Conservation (phyloP, 2,888 invertebrate species). For the Thymelicus acteon region DNA sequence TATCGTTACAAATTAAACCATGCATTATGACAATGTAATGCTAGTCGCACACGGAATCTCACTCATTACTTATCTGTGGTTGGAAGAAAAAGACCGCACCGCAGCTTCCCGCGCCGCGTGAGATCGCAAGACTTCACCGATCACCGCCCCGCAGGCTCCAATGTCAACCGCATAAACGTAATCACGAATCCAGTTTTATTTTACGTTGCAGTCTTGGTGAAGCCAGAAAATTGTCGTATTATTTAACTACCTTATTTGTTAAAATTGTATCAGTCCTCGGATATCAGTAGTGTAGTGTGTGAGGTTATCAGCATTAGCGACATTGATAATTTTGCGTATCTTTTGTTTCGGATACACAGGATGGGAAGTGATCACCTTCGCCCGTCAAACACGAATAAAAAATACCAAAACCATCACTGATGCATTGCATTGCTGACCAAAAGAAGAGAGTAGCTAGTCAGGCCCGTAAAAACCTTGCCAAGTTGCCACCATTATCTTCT, state of each 20-base stretch:
- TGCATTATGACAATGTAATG: not conserved
- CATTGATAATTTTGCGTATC: not conserved
- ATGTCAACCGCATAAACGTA: conserved; percentile 73
- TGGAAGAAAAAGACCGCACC: conserved; percentile 64
- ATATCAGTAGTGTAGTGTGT: not conserved
- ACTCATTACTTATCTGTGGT: conserved; percentile 54
- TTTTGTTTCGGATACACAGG: not conserved
- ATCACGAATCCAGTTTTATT: conserved; percentile 61
- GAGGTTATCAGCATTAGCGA: not conserved
- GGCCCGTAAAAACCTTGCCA: too few species aligned
- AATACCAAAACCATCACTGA: too few species aligned
- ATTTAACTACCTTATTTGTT: not conserved
- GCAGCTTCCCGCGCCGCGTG: conserved; percentile 72
- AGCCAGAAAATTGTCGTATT: conserved; percentile 28
- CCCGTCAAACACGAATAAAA: too few species aligned
- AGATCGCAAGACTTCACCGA: conserved; percentile 55
- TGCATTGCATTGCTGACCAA: too few species aligned
- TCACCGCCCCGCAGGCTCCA: conserved; percentile 60
- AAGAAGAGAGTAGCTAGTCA: too few species aligned
- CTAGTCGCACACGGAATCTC: conserved; percentile 21
- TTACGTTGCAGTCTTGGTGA: conserved; percentile 19
- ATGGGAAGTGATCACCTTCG: too few species aligned
- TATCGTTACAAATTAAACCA: not conserved
- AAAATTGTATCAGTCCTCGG: not conserved
- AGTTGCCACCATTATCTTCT: too few species aligned